Evolutionary conservation across 2,113 vertebrate species (phyloP).

Genomic region (Burhinus oedicnemus): DNA sequence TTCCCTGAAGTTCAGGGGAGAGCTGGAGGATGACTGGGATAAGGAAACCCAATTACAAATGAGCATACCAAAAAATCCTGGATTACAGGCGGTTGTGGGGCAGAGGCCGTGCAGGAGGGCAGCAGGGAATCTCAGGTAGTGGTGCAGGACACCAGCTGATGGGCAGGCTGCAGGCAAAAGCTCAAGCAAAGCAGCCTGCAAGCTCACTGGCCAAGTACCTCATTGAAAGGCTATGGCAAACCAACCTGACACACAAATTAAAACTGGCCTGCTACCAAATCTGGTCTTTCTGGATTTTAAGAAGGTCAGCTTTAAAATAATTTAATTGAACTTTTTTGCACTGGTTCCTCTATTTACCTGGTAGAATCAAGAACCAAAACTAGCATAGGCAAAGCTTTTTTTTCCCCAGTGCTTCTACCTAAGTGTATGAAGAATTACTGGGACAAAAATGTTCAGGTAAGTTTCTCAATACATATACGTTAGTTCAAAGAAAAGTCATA

Average conservation of each 20-base stretch:
- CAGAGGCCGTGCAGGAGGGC: not conserved
- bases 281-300: not conserved
- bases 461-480: not conserved
- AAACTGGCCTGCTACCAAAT: not conserved
- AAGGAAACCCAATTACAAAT: not conserved
- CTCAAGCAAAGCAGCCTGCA: not conserved
- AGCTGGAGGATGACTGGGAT: not conserved
- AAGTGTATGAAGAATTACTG: not conserved
- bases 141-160: rapidly evolving
- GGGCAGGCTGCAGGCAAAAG: not conserved
- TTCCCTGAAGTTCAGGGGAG: not conserved
- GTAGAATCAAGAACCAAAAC: not conserved
- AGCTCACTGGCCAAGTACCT: not conserved
- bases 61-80: not conserved
- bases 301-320: not conserved
- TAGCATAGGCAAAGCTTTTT: not conserved
- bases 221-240: not conserved
- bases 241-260: not conserved
- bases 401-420: not conserved
- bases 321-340: not conserved
- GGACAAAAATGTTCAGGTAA: not conserved
- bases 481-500: not conserved
- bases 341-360: not conserved
- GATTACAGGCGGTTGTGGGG: not conserved
- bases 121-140: not conserved